Evolutionary conservation across 1,140 invertebrate genomes (phyloP), one percentile per base, ranked within the genome.

Genomic region (Platyscapa corneri): DNA sequence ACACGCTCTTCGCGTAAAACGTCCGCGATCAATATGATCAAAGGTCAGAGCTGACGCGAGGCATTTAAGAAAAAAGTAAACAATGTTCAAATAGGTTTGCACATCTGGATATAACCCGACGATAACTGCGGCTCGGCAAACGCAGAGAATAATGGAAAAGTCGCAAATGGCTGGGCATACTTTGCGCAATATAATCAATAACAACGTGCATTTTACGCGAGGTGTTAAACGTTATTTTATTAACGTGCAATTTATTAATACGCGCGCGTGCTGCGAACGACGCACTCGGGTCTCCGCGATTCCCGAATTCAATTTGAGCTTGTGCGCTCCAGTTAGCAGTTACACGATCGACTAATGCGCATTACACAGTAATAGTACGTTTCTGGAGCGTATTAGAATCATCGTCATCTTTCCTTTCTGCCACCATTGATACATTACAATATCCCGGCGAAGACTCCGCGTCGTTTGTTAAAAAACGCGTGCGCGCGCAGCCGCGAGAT

Each of bases 1-100:
- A 75, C 42, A 46, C 27, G 39, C 10, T 46, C 42, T 34, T 0
- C 49, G 76, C 23, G 70, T 53, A 79, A 53, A 60, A 75, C 83
- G 83, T 85, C 87, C 83, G 74, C 81, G 86, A 88, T 88, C 86
- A 86, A 88, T 87, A 85, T 67, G 82, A 87, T 87, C 76, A 86
- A 88, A 88, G 87, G 87, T 82, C 84, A 70, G 5, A 74, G 39
- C 83, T 72, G 82, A 70, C 65, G 79, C 78, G n/a, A 23, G 37
- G 27, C 34, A 49, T 67, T 81, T 81, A 1, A 67, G 60, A 46
- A 67, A 81, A 81, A 79, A 75, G 10, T 14, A n/a, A 46, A 27
- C 37, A 70, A 32, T 70, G 37, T 70, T 70, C 12, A 70, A 37
- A 8, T 70, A 67, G 32, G 32, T 67, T 10, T 34, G 27, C 65